A percentile compares a stretch with the other conserved stretches of the same genome.
Conservation (phyloP, 1,140 invertebrate species). For the Pachypsylla venusta region DNA sequence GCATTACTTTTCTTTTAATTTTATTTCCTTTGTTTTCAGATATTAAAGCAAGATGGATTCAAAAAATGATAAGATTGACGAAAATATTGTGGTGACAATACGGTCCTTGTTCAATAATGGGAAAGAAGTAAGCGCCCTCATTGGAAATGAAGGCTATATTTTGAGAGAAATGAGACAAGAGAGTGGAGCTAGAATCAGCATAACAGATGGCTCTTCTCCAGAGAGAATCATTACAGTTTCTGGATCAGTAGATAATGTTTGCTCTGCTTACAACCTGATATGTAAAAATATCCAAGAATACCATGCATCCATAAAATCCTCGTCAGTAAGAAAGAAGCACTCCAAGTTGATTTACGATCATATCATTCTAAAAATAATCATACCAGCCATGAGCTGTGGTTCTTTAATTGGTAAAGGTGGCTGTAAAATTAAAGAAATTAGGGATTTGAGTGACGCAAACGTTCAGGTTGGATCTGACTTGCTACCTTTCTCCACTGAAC, state of each 20-base stretch:
- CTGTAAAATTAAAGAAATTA: slow-evolving; percentile 35
- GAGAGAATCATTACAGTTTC: slow-evolving; percentile 19
- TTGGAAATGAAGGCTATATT: not conserved
- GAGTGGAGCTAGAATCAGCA: slow-evolving; percentile 19
- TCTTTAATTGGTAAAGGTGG: slow-evolving; percentile 43
- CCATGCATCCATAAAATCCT: not conserved
- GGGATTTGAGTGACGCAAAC: slow-evolving; percentile 33
- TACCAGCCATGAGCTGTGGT: slow-evolving; percentile 52
- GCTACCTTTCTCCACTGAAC: slow-evolving; percentile 51
- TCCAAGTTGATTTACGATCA: no score
- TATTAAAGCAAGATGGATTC: no score
- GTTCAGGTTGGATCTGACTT: slow-evolving; percentile 53
- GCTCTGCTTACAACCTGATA: slow-evolving; percentile 17
- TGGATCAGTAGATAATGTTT: slow-evolving; percentile 18
- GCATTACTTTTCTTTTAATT: no score
- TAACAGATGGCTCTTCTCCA: slow-evolving; percentile 18
- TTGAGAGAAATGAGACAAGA: slow-evolving; percentile 6
- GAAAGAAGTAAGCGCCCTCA: not conserved
- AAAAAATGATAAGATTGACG: not conserved
- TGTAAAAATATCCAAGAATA: slow-evolving; percentile 16
- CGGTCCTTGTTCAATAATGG: not conserved
- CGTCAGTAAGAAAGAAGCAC: no score
- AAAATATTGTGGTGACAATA: not conserved
- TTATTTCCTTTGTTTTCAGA: no score
- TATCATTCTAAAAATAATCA: slow-evolving; percentile 45